A percentile compares a stretch with the other conserved stretches of the same genome.
These are phyloP conservation scores for Salmo trutta DNA, from an alignment of 2,797 vertebrate species.

Conservation along the genomic window DNA sequence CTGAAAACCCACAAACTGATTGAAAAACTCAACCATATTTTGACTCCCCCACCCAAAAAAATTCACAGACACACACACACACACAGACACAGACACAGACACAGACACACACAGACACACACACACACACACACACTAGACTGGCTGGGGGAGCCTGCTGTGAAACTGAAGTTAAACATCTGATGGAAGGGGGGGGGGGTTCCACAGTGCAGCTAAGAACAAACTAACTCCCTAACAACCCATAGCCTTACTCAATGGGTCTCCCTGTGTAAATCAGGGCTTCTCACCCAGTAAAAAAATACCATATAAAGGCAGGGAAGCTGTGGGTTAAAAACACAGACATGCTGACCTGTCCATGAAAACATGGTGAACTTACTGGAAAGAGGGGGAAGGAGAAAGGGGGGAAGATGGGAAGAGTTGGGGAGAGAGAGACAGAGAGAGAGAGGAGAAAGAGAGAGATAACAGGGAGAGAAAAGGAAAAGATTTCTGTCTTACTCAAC, in stretches of 20 bases:
- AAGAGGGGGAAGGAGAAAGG: neutral
- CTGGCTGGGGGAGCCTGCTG: neutral
- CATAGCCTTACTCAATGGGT: neutral
- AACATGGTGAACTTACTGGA: neutral
- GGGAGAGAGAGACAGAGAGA: neutral
- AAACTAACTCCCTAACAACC: neutral
- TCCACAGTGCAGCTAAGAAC: neutral
- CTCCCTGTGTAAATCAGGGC: neutral
- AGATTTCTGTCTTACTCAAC: neutral
- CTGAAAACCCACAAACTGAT: too few relatives aligned
- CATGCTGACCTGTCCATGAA: neutral
- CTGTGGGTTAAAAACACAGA: neutral
- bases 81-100: constrained; percentile 19
- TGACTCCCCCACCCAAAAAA: too few relatives aligned
- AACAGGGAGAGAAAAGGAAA: neutral
- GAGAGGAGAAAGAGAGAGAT: neutral
- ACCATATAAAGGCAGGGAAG: neutral
- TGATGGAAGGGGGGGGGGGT: neutral
- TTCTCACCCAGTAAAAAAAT: neutral
- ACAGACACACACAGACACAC: constrained; percentile 19
- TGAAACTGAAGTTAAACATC: neutral
- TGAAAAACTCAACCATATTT: too few relatives aligned
- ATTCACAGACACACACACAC: neutral
- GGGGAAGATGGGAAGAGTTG: too few relatives aligned
- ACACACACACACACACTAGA: constrained; percentile 2